phyloP scores from a whole-genome alignment of 2,113 vertebrate genomes.

The Strigops habroptila region DNA sequence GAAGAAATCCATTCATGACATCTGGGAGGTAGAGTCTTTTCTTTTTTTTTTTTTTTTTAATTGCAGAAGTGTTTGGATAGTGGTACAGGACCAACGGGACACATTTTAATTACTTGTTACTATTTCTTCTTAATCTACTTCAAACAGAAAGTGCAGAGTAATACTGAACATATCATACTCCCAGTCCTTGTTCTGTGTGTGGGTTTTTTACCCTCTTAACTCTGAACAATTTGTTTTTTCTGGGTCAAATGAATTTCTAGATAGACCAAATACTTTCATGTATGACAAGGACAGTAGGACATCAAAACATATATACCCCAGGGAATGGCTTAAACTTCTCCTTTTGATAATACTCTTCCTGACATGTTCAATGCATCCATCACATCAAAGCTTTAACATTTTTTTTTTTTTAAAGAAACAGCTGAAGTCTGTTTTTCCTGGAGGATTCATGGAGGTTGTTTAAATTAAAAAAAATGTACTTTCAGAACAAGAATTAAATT shows the following conservation, averaged over 20 bases:
- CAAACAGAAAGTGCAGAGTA: slow-evolving; percentile 44
- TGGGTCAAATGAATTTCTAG: slow-evolving; percentile 70
- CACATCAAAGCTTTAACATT: slow-evolving; percentile 66
- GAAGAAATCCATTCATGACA: neutral
- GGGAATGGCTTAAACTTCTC: slow-evolving; percentile 61
- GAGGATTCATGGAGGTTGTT: slow-evolving; percentile 28
- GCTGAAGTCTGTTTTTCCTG: slow-evolving; percentile 65
- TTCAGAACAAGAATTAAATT: slow-evolving; percentile 53
- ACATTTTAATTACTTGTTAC: slow-evolving; percentile 14
- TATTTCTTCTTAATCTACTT: slow-evolving; percentile 46
- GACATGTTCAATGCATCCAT: slow-evolving; percentile 68
- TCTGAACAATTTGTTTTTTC: slow-evolving; percentile 66
- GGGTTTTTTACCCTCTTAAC: slow-evolving; percentile 38
- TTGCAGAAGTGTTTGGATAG: neutral
- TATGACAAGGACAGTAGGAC: slow-evolving; percentile 70
- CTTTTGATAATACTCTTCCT: slow-evolving; percentile 74
- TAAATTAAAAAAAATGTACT: slow-evolving; percentile 30
- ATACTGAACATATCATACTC: neutral
- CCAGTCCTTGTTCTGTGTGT: slow-evolving; percentile 16
- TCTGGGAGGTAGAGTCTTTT: neutral
- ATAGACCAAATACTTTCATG: slow-evolving; percentile 68
- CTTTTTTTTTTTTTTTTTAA: neutral
- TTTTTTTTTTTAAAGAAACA: neutral
- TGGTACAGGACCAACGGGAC: neutral
- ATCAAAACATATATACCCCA: slow-evolving; percentile 63